Evolutionary conservation across 2,888 invertebrate species (phyloP).

Genomic region (Hylaea fasciaria): DNA sequence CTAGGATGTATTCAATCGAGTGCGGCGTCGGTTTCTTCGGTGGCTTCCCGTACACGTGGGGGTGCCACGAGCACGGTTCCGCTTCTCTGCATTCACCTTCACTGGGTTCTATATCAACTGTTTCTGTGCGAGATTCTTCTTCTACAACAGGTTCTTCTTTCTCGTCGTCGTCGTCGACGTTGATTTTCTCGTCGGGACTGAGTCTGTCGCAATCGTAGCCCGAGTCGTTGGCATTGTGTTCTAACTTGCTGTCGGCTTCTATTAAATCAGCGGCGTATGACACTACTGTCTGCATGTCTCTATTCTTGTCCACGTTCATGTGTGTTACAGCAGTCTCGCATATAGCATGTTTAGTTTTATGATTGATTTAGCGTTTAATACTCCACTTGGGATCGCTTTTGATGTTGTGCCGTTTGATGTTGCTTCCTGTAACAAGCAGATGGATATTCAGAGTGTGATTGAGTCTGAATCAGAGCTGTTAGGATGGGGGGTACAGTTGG

Average conservation of each 20-base stretch:
- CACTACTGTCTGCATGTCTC: slow-evolving; percentile 78
- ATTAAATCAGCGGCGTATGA: slow-evolving; percentile 65
- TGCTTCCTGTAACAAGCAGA: slow-evolving; percentile 48
- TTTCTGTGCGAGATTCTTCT: slow-evolving; percentile 50
- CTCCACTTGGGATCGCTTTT: slow-evolving; percentile 48
- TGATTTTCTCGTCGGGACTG: slow-evolving; percentile 67
- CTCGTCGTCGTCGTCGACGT: slow-evolving; percentile 65
- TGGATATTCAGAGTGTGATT: slow-evolving; percentile 37
- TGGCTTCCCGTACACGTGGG: slow-evolving; percentile 94
- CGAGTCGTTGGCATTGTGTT: slow-evolving; percentile 56
- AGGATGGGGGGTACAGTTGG: slow-evolving; percentile 17
- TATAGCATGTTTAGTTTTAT: slow-evolving; percentile 82
- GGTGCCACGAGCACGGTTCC: slow-evolving; percentile 91
- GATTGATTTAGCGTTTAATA: slow-evolving; percentile 77
- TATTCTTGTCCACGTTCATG: slow-evolving; percentile 68
- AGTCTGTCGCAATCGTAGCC: slow-evolving; percentile 58
- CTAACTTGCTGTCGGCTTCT: slow-evolving; percentile 56
- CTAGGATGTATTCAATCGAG: slow-evolving; percentile 94
- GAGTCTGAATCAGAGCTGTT: slow-evolving; percentile 29
- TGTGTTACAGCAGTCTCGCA: slow-evolving; percentile 61
- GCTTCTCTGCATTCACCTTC: slow-evolving; percentile 52
- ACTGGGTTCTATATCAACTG: slow-evolving; percentile 36
- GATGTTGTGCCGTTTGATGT: slow-evolving; percentile 43
- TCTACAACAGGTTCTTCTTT: slow-evolving; percentile 61
- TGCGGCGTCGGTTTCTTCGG: slow-evolving; percentile 94